These are phyloP conservation scores for Ciona savignyi DNA, from an alignment of 23 tunicate genomes.

Conservation along the genomic window DNA sequence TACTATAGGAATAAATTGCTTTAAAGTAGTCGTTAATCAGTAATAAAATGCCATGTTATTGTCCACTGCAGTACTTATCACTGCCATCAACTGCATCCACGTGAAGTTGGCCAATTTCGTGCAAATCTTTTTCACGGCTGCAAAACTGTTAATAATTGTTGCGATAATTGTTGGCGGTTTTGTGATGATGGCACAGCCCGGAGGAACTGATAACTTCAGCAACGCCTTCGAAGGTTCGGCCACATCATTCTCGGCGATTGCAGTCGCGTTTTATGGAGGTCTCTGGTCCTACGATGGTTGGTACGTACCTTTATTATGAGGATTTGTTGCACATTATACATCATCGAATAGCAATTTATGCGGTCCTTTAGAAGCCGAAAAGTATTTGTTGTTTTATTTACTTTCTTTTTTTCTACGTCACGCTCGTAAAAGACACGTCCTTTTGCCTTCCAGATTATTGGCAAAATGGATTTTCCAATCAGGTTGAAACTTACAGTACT, in stretches of 20 bases:
- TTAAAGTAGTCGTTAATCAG: no score
- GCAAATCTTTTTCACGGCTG: constrained; percentile 76
- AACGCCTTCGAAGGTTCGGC: constrained; percentile 72
- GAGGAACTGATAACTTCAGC: constrained; percentile 59
- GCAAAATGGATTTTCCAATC: no score
- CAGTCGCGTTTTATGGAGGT: constrained; percentile 82
- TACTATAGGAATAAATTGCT: no score
- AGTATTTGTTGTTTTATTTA: no score
- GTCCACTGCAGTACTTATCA: constrained; percentile 37
- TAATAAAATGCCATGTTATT: neutral
- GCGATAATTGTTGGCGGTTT: constrained; percentile 81
- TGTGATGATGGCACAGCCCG: constrained; percentile 39
- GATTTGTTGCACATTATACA: no score
- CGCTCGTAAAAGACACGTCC: no score
- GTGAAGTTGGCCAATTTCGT: constrained; percentile 65
- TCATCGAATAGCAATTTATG: no score
- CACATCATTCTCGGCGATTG: constrained; percentile 64
- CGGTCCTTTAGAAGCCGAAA: no score
- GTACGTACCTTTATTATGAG: constrained; percentile 22
- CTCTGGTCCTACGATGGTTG: constrained; percentile 90
- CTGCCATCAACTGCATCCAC: constrained; percentile 69
- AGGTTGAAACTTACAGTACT: no score
- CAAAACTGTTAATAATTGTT: constrained; percentile 54
- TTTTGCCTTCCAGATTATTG: no score
- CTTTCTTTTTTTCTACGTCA: no score